Evolutionary conservation across 2,888 invertebrate genomes (phyloP).

Genomic region (Chloroclystis v-ata): DNA sequence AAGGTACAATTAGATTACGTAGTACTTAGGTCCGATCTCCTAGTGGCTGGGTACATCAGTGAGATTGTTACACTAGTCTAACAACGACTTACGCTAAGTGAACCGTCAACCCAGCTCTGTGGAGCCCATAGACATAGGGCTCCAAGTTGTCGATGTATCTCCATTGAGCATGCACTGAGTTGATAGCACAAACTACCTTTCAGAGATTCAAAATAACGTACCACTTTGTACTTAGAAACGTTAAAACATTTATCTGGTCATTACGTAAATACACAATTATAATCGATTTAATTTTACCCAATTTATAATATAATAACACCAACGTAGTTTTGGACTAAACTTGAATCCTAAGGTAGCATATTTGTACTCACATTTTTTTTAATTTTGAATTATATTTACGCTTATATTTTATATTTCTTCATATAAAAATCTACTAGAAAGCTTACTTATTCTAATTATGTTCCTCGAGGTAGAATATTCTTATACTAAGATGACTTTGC

Average conservation of each 20-base stretch:
- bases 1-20: slow-evolving; percentile 75
- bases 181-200: slow-evolving; percentile 64
- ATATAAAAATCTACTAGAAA: slow-evolving; percentile 76
- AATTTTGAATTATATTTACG: slow-evolving; percentile 53
- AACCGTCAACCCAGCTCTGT: slow-evolving; percentile 55
- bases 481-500: slow-evolving; percentile 54
- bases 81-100: slow-evolving; percentile 66
- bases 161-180: slow-evolving; percentile 57
- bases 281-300: slow-evolving; percentile 8
- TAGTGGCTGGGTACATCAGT: slow-evolving; percentile 64
- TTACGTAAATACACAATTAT: background rate
- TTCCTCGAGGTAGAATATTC: slow-evolving; percentile 76
- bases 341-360: slow-evolving; percentile 78
- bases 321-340: slow-evolving; percentile 41
- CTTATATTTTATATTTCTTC: slow-evolving; percentile 65
- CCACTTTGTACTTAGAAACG: slow-evolving; percentile 26
- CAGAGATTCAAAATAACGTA: slow-evolving; percentile 71
- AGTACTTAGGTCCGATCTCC: slow-evolving; percentile 55
- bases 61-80: slow-evolving; percentile 73
- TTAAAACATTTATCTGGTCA: slow-evolving; percentile 10
- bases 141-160: slow-evolving; percentile 42
- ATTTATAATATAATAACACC: slow-evolving; percentile 19
- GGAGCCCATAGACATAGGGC: slow-evolving; percentile 32
- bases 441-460: slow-evolving; percentile 66
- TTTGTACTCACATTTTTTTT: slow-evolving; percentile 72